phyloP scores from a whole-genome alignment of 2,797 vertebrate genomes.

The Buceros bicornis region DNA sequence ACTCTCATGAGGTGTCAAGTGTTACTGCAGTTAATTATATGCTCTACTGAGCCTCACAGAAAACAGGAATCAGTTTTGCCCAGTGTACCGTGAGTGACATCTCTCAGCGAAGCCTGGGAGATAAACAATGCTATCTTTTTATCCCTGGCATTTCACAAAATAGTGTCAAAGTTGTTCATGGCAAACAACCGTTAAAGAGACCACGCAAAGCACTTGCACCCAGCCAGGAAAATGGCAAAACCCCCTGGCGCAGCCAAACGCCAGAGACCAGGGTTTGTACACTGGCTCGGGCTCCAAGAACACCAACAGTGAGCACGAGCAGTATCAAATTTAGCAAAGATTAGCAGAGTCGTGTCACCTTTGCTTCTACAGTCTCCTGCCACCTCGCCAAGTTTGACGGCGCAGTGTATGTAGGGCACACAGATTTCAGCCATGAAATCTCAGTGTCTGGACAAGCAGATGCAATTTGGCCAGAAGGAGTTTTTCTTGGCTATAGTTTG shows the following conservation, averaged over 20 bases:
- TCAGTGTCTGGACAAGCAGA: not conserved
- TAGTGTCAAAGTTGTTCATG: accelerated
- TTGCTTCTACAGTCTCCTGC: not conserved
- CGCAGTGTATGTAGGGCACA: accelerated
- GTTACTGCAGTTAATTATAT: not conserved
- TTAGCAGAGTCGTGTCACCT: not conserved
- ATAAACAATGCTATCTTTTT: not conserved
- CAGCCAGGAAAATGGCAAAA: not conserved
- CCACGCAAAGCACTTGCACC: accelerated
- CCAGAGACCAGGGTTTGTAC: not conserved
- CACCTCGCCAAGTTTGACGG: not conserved
- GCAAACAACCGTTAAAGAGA: not conserved
- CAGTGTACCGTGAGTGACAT: not conserved
- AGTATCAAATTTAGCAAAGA: not conserved
- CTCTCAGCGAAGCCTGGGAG: not conserved
- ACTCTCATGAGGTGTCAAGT: not conserved
- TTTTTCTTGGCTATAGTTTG: slow-evolving; percentile 25
- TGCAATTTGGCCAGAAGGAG: not conserved
- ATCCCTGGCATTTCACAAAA: not conserved
- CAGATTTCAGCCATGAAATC: not conserved
- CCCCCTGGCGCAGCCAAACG: not conserved
- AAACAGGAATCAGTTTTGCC: not conserved
- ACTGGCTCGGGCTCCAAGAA: not conserved
- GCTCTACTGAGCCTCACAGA: not conserved
- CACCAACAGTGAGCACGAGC: not conserved